phyloP scores from a whole-genome alignment of 2,797 vertebrate species.

The Phrynocephalus vlangalii region DNA sequence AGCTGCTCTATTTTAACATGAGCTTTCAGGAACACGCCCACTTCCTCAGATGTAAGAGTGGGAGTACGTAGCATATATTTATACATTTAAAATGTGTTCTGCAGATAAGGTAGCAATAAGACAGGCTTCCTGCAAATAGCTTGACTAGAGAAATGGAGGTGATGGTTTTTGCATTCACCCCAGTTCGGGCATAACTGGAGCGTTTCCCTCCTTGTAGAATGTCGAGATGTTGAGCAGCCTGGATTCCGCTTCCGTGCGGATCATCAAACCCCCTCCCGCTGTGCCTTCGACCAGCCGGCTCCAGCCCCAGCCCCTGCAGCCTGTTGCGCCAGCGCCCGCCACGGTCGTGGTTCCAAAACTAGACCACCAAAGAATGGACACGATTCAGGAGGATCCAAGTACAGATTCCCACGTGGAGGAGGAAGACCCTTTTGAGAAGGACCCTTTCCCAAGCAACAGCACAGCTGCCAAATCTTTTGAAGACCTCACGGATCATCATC shows the following conservation, averaged over 20 bases:
- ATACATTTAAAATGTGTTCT: not conserved
- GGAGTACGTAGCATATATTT: too few species aligned
- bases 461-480: conserved; percentile 89
- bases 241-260: conserved; percentile 86
- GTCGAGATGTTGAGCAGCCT: conserved; percentile 90
- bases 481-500: conserved; percentile 91
- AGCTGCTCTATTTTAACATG: too few species aligned
- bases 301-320: conserved; percentile 76
- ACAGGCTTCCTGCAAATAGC: not conserved
- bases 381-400: conserved; percentile 96
- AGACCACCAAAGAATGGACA: conserved; percentile 91
- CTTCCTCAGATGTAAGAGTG: too few species aligned
- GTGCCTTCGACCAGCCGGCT: conserved; percentile 70
- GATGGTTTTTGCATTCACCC: not conserved
- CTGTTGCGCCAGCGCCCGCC: conserved; percentile 56
- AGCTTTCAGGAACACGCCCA: too few species aligned
- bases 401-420: conserved; percentile 89
- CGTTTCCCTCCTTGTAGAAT: conserved; percentile 79
- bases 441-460: conserved; percentile 87
- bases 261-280: conserved; percentile 85
- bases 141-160: not conserved
- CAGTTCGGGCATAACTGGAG: not conserved
- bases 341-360: conserved; percentile 67
- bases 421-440: conserved; percentile 82
- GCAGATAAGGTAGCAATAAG: not conserved